A percentile compares a stretch with the other conserved stretches of the same genome.
These are phyloP conservation scores for Ara ararauna DNA, from an alignment of 2,797 vertebrate species.

Conservation along the genomic window DNA sequence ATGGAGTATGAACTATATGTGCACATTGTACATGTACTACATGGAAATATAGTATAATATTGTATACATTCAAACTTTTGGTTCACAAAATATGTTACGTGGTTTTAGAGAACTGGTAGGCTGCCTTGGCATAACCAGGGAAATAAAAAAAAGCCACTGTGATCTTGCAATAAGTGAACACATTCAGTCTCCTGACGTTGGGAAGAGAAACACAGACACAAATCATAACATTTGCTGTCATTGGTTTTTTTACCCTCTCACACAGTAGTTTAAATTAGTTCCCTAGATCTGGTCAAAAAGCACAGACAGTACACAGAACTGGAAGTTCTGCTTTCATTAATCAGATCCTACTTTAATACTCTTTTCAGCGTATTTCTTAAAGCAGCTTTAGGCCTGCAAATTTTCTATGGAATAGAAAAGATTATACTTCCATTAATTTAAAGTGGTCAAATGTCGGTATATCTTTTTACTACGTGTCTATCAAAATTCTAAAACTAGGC, in stretches of 20 bases:
- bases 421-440: not conserved
- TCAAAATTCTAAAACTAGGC: not conserved
- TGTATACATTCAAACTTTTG: not conserved
- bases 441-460: not conserved
- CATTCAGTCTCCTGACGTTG: not conserved
- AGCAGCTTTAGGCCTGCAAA: not conserved
- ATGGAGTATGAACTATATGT: not conserved
- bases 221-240: not conserved
- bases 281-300: not conserved
- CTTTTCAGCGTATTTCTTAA: not conserved
- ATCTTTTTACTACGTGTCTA: not conserved
- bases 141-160: not conserved
- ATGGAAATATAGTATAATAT: not conserved
- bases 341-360: not conserved
- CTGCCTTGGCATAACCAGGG: not conserved
- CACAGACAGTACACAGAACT: not conserved
- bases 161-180: not conserved
- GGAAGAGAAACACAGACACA: not conserved
- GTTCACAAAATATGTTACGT: not conserved
- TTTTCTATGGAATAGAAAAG: not conserved
- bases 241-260: not conserved
- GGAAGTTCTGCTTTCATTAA: not conserved
- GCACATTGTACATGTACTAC: not conserved
- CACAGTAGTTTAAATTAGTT: not conserved
- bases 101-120: not conserved